Conservation (phyloP, 2,797 vertebrate genomes). For the Arrhamphus sclerolepis region DNA sequence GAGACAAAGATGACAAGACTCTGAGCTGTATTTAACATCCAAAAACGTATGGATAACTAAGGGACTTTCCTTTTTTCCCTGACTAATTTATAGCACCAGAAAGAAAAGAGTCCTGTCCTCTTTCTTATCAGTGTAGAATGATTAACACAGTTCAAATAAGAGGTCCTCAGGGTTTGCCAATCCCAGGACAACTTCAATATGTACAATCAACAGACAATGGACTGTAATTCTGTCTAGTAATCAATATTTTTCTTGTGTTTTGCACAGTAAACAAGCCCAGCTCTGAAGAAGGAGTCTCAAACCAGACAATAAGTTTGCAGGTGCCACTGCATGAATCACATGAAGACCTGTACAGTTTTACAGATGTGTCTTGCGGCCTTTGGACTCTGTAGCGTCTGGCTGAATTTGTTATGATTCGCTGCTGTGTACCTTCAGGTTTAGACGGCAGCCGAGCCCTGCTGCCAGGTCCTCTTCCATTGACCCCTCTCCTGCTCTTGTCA, state of each 20-base stretch:
- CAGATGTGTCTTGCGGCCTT: not conserved
- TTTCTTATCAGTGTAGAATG: conserved; percentile 40
- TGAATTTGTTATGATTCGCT: not conserved
- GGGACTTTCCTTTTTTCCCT: not conserved
- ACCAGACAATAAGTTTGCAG: not conserved
- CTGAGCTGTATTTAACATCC: not conserved
- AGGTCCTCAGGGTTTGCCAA: conserved; percentile 27
- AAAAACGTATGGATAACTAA: too few relatives aligned
- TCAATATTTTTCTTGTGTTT: not conserved
- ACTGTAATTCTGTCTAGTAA: not conserved
- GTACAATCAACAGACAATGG: not conserved
- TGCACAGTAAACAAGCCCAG: not conserved
- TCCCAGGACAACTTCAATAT: conserved; percentile 19
- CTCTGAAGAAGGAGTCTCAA: too few relatives aligned
- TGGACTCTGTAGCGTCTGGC: not conserved
- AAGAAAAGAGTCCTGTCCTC: conserved; percentile 6
- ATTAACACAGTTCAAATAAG: conserved; percentile 56
- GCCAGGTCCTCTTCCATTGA: conserved; percentile 79
- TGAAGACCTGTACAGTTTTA: not conserved
- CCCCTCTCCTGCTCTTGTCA: conserved; percentile 49
- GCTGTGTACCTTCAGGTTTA: conserved; percentile 78
- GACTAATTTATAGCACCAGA: conserved; percentile 14
- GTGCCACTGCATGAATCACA: not conserved
- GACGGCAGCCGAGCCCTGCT: conserved; percentile 48
- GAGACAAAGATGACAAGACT: not conserved